Percentiles rank a stretch among this genome's conserved stretches.
Conservation (phyloP, 92 coral and sea anemone species). For the Bergia sp. region DNA sequence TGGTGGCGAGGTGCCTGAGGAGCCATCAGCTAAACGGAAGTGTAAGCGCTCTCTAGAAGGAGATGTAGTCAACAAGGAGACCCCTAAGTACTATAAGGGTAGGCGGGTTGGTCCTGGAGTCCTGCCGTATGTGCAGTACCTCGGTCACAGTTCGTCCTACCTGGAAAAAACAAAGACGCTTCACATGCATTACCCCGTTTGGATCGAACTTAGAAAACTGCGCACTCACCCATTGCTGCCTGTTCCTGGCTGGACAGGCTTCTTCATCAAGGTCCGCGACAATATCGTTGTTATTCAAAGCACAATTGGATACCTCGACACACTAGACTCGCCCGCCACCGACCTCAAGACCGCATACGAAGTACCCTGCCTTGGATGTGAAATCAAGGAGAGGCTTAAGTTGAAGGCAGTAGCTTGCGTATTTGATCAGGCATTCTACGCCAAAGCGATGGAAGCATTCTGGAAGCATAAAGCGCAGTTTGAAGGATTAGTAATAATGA, state of each 20-base stretch:
- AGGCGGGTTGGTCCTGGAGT: slow-evolving; percentile 61
- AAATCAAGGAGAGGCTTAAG: slow-evolving; percentile 50
- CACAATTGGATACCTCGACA: slow-evolving; percentile 52
- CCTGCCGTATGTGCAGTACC: slow-evolving; percentile 52
- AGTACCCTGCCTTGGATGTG: slow-evolving; percentile 58
- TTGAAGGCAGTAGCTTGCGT: slow-evolving; percentile 47
- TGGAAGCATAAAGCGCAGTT: slow-evolving; percentile 49
- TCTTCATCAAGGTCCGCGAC: slow-evolving; percentile 47
- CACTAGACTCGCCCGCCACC: slow-evolving; percentile 64
- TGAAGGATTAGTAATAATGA: slow-evolving; percentile 37
- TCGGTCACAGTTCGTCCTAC: slow-evolving; percentile 52
- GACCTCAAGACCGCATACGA: slow-evolving; percentile 70
- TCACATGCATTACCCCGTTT: slow-evolving; percentile 52
- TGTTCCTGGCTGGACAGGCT: slow-evolving; percentile 71
- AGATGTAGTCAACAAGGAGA: slow-evolving; percentile 51
- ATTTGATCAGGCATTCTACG: slow-evolving; percentile 48
- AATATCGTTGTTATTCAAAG: slow-evolving; percentile 47
- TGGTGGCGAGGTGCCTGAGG: slow-evolving; percentile 28
- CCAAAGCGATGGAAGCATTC: slow-evolving; percentile 32
- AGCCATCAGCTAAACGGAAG: slow-evolving; percentile 51
- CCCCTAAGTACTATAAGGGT: slow-evolving; percentile 60
- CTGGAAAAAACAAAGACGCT: slow-evolving; percentile 39
- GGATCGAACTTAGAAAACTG: slow-evolving; percentile 62
- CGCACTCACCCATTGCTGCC: slow-evolving; percentile 54
- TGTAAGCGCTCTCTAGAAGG: slow-evolving; percentile 54